phyloP scores from a whole-genome alignment of 2,113 vertebrate genomes.

The Setophaga coronata region DNA sequence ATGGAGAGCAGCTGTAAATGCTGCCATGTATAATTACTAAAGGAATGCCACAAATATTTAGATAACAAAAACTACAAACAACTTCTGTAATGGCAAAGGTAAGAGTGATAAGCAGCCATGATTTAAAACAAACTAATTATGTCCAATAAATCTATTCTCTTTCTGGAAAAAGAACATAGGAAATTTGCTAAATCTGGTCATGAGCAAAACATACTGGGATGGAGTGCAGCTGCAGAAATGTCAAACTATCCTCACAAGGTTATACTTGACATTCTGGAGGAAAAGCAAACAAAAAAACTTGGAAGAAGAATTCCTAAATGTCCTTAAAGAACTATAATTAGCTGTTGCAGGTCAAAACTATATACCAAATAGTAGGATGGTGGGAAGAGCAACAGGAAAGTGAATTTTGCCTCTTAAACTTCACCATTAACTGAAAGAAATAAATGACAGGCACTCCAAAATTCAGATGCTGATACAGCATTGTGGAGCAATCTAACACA shows the following conservation, averaged over 20 bases:
- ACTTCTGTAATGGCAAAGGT: slow-evolving; percentile 30
- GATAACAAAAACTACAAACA: slow-evolving; percentile 7
- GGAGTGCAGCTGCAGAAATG: slow-evolving; percentile 51
- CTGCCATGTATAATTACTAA: not conserved
- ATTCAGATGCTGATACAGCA: not conserved
- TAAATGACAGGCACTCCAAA: not conserved
- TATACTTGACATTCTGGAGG: slow-evolving; percentile 35
- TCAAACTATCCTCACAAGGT: slow-evolving; percentile 50
- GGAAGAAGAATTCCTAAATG: slow-evolving; percentile 18
- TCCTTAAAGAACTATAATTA: not conserved
- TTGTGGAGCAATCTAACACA: not conserved
- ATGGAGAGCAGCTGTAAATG: slow-evolving; percentile 25
- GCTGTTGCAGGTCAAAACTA: not conserved
- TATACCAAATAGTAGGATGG: not conserved
- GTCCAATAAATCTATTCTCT: not conserved
- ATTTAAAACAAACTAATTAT: slow-evolving; percentile 41
- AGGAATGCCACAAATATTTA: slow-evolving; percentile 31
- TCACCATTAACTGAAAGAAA: not conserved
- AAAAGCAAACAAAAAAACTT: slow-evolving; percentile 46
- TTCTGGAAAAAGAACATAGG: slow-evolving; percentile 43
- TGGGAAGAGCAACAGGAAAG: not conserved
- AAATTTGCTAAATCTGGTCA: slow-evolving; percentile 15
- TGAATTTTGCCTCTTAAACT: not conserved
- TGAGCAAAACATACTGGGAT: slow-evolving; percentile 8
- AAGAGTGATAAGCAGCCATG: slow-evolving; percentile 14